phyloP scores from a whole-genome alignment of 1,140 invertebrate species.

The Octopus sinensis region DNA sequence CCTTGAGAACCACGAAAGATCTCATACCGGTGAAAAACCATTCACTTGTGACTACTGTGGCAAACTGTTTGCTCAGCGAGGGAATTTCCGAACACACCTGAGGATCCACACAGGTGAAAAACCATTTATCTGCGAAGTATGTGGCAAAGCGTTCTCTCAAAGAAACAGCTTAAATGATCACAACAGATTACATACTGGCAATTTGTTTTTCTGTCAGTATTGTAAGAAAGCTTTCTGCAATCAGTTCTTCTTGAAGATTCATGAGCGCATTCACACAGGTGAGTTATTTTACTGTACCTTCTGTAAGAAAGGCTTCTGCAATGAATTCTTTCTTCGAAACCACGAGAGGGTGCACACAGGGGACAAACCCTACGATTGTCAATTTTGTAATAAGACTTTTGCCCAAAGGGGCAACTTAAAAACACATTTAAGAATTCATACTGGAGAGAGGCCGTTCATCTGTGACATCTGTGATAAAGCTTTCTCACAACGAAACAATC shows the following conservation, averaged over 20 bases:
- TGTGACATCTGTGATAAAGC: constrained; percentile 19
- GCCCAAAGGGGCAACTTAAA: constrained; percentile 40
- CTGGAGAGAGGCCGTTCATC: constrained; percentile 18
- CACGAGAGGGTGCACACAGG: constrained; percentile 46
- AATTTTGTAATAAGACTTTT: constrained; percentile 43
- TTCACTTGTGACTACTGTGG: not conserved
- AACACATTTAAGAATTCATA: constrained; percentile 17
- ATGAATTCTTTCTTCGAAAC: constrained; percentile 28
- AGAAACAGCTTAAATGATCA: not conserved
- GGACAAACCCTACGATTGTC: constrained; percentile 47
- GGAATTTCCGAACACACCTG: not conserved
- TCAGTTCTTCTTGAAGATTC: not conserved
- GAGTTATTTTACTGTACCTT: not conserved
- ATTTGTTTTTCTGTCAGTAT: not conserved
- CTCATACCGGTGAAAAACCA: constrained; percentile 1
- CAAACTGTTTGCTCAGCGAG: not conserved
- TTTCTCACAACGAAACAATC: constrained; percentile 20
- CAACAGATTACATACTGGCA: not conserved
- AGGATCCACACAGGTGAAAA: constrained; percentile 1
- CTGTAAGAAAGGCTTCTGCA: constrained; percentile 1
- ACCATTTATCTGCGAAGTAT: not conserved
- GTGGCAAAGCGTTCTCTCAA: constrained; percentile 9
- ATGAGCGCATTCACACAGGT: not conserved
- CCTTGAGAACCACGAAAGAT: not conserved
- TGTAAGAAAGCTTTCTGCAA: constrained; percentile 1